Percentiles rank a stretch among this genome's conserved stretches.
Conservation (phyloP, 2,888 invertebrate genomes). For the Dryocosmus kuriphilus region DNA sequence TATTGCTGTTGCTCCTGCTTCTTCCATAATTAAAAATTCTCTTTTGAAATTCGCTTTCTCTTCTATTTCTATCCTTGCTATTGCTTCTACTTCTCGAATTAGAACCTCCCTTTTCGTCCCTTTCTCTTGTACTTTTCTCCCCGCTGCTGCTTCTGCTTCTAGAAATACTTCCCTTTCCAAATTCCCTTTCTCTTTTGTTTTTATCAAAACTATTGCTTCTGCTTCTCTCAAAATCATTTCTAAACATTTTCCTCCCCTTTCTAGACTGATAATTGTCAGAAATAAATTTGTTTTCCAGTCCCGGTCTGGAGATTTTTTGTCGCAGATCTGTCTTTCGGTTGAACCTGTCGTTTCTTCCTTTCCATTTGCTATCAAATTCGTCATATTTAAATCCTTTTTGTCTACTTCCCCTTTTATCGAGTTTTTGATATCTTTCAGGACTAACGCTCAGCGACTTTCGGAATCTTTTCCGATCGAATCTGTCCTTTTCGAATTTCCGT, state of each 20-base stretch:
- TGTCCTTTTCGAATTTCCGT: neutral
- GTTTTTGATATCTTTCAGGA: neutral
- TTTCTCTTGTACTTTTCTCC: neutral
- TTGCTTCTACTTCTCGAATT: conserved; percentile 33
- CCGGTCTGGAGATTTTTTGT: neutral
- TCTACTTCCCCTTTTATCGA: neutral
- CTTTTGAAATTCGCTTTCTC: neutral
- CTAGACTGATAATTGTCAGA: neutral
- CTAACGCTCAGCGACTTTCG: conserved; percentile 6
- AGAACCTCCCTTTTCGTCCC: neutral
- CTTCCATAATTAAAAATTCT: neutral
- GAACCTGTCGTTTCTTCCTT: neutral
- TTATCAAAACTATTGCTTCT: conserved; percentile 9
- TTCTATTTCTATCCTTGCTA: neutral
- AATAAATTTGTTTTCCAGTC: neutral
- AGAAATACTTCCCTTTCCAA: neutral
- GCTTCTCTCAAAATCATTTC: neutral
- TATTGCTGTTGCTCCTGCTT: neutral
- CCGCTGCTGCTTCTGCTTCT: neutral
- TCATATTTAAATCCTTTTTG: neutral
- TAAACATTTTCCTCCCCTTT: neutral
- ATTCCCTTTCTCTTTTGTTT: neutral
- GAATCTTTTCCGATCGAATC: neutral
- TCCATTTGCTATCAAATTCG: neutral
- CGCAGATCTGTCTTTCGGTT: neutral